Evolutionary conservation across 2,888 invertebrate species (phyloP).

Genomic region (Agrochola lota): DNA sequence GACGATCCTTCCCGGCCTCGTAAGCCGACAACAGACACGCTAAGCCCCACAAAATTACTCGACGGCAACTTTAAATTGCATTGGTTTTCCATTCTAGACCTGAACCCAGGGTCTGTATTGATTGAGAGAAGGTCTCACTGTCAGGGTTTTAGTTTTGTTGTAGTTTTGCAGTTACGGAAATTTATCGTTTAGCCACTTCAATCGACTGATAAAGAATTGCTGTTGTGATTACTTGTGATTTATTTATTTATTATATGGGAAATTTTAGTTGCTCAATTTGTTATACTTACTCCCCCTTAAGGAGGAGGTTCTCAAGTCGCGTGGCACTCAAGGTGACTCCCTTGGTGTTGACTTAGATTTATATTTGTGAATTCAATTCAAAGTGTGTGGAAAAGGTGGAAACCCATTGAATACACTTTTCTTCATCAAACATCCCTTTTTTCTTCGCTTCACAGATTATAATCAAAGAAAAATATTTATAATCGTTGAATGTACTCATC

Average conservation of each 20-base stretch:
- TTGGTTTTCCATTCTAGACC: slow-evolving; percentile 52
- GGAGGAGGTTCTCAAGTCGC: not conserved
- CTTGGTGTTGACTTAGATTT: no score
- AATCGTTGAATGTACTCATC: slow-evolving; percentile 24
- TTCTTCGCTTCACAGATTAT: slow-evolving; percentile 55
- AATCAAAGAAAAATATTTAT: slow-evolving; percentile 54
- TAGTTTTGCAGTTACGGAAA: not conserved
- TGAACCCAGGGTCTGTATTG: not conserved
- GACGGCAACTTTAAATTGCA: slow-evolving; percentile 65
- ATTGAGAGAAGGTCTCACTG: slow-evolving; percentile 3
- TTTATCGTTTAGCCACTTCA: not conserved
- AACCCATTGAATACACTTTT: slow-evolving; percentile 8
- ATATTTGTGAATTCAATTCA: not conserved
- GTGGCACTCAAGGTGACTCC: not conserved
- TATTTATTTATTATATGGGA: no score
- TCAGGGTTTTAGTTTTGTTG: not conserved
- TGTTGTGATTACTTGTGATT: no score
- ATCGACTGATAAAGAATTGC: no score
- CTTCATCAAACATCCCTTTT: slow-evolving; percentile 26
- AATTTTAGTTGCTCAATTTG: not conserved
- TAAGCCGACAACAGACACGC: slow-evolving; percentile 63
- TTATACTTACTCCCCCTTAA: not conserved
- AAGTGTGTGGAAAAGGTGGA: not conserved
- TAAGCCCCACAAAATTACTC: slow-evolving; percentile 64
- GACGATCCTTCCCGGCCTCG: slow-evolving; percentile 46